Evolutionary conservation across 2,888 invertebrate genomes (phyloP).

Genomic region (Morpho achilles): DNA sequence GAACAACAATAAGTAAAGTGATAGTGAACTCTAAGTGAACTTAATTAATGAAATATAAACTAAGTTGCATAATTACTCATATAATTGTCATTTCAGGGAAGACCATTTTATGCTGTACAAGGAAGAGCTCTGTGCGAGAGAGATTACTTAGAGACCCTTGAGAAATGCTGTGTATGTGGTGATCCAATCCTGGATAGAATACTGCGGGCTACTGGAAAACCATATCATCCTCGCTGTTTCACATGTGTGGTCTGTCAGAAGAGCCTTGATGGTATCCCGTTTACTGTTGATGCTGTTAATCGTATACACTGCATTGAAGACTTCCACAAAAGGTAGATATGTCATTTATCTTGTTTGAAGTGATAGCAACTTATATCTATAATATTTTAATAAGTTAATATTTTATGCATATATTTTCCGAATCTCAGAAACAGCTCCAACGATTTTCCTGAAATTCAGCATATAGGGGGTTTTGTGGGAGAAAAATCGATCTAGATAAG

Average conservation of each 20-base stretch:
- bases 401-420: too few relatives aligned
- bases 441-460: too few relatives aligned
- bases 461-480: too few relatives aligned
- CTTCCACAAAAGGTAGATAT: constrained; percentile 93
- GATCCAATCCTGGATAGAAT: constrained; percentile 97
- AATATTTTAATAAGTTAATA: background rate
- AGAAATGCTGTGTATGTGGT: constrained; percentile 98
- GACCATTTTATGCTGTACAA: constrained; percentile 97
- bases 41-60: too few relatives aligned
- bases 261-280: constrained; percentile 98
- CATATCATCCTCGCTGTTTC: constrained; percentile 98
- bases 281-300: constrained; percentile 98
- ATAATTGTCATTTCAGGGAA: constrained; percentile 80
- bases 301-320: constrained; percentile 99
- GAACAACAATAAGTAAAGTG: too few relatives aligned
- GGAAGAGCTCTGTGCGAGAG: constrained; percentile 96
- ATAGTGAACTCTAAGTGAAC: too few relatives aligned
- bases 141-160: constrained; percentile 96
- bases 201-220: constrained; percentile 96
- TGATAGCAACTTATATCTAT: background rate
- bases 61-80: too few relatives aligned
- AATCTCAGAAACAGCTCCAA: too few relatives aligned
- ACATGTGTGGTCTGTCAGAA: constrained; percentile 97
- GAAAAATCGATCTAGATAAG: too few relatives aligned
- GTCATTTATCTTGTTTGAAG: background rate